Percentiles rank a stretch among this genome's conserved stretches.
Conservation (phyloP, 1,140 invertebrate genomes). For the Batillaria attramentaria region DNA sequence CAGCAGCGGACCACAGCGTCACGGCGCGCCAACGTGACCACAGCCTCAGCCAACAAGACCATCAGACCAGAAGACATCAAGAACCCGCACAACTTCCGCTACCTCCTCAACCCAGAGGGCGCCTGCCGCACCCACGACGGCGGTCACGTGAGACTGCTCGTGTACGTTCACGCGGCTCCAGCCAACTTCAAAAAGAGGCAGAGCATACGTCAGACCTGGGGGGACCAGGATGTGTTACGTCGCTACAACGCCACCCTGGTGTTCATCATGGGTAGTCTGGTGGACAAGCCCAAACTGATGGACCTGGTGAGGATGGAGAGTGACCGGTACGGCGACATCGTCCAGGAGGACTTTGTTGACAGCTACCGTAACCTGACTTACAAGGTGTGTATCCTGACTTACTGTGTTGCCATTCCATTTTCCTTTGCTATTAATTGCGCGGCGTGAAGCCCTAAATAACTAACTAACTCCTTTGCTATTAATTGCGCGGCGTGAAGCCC, state of each 20-base stretch:
- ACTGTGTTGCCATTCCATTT: too few species aligned
- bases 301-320: slow-evolving; percentile 77
- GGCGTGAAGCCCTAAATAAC: too few species aligned
- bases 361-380: slow-evolving; percentile 89
- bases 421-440: too few species aligned
- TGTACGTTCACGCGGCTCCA: slow-evolving; percentile 65
- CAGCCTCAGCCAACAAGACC: background rate
- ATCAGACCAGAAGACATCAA: background rate
- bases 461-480: too few species aligned
- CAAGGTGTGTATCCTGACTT: too few species aligned
- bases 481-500: too few species aligned
- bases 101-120: slow-evolving; percentile 48
- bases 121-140: slow-evolving; percentile 24
- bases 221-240: slow-evolving; percentile 43
- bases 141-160: slow-evolving; percentile 45
- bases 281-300: slow-evolving; percentile 70
- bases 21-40: background rate
- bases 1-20: background rate
- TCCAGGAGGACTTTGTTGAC: slow-evolving; percentile 86
- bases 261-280: slow-evolving; percentile 80
- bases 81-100: slow-evolving; percentile 51
- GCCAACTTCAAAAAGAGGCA: slow-evolving; percentile 60
- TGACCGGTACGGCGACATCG: slow-evolving; percentile 78
- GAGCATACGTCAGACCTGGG: slow-evolving; percentile 69
- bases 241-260: slow-evolving; percentile 66